phyloP scores from a whole-genome alignment of 2,888 invertebrate genomes.

The Terebella lapidaria region DNA sequence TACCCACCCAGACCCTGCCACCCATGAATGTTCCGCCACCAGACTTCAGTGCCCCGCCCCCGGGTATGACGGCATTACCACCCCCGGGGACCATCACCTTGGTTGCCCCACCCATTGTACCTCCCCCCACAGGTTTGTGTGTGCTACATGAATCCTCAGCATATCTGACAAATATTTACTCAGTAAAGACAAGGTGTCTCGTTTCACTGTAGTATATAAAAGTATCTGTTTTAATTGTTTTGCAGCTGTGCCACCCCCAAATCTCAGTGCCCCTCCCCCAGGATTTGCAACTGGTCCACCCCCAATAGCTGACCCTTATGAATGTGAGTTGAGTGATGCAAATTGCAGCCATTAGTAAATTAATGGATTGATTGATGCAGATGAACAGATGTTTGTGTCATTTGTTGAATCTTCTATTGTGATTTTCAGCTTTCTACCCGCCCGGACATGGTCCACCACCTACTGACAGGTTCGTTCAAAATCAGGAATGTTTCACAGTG shows the following conservation, averaged over 20 bases:
- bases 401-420: neutral
- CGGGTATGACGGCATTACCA: neutral
- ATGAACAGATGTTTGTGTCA: neutral
- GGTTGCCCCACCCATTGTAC: constrained; percentile 6
- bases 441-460: neutral
- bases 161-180: constrained; percentile 4
- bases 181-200: too few relatives aligned
- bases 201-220: too few relatives aligned
- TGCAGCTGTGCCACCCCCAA: constrained; percentile 20
- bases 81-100: neutral
- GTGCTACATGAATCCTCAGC: too few relatives aligned
- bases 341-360: neutral
- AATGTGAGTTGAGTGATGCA: constrained; percentile 6
- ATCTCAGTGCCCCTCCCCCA: constrained; percentile 34
- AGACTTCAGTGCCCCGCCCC: constrained; percentile 22
- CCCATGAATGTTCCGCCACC: constrained; percentile 17
- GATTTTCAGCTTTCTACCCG: neutral
- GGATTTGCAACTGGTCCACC: constrained; percentile 7
- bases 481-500: neutral
- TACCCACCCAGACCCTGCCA: constrained; percentile 8
- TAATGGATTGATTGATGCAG: neutral
- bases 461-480: neutral
- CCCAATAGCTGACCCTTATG: constrained; percentile 10
- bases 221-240: neutral
- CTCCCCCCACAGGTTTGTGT: constrained; percentile 12